Percentiles rank a stretch among this genome's conserved stretches.
phyloP scores from a whole-genome alignment of 2,113 vertebrate species.

The Oplegnathus fasciatus region DNA sequence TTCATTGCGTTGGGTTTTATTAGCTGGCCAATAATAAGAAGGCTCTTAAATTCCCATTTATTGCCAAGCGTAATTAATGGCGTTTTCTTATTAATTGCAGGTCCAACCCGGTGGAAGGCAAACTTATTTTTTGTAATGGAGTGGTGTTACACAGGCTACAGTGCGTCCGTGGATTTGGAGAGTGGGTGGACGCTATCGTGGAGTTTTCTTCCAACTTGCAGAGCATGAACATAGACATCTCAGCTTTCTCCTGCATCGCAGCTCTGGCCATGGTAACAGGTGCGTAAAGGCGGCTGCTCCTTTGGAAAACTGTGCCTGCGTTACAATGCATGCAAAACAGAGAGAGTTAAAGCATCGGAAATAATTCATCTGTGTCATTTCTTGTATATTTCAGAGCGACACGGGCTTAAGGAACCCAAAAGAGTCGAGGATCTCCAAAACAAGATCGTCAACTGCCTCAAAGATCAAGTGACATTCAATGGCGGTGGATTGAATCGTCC shows the following conservation, averaged over 20 bases:
- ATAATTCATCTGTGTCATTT: background rate
- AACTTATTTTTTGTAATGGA: conserved; percentile 99
- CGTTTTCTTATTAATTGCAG: conserved; percentile 87
- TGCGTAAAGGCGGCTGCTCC: conserved; percentile 77
- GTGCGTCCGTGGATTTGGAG: conserved; percentile 98
- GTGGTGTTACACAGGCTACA: conserved; percentile 98
- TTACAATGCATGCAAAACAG: background rate
- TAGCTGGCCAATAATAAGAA: conserved; percentile 90
- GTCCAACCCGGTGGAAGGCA: conserved; percentile 98
- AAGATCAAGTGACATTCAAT: conserved; percentile 99
- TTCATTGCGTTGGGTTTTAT: conserved; percentile 88
- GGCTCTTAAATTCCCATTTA: conserved; percentile 91
- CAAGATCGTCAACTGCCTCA: conserved; percentile 99
- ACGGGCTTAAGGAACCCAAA: conserved; percentile 98
- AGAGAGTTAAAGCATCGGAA: background rate
- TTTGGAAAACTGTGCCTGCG: background rate
- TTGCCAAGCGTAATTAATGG: conserved; percentile 90
- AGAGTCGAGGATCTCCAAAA: conserved; percentile 98
- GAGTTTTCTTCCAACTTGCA: conserved; percentile 99
- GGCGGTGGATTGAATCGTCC: conserved; percentile 95
- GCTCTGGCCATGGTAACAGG: conserved; percentile 99
- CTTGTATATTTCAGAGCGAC: conserved; percentile 89
- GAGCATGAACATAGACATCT: conserved; percentile 99
- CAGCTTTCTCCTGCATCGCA: conserved; percentile 98
- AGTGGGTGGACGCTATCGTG: conserved; percentile 99